Conservation (phyloP, 1,140 invertebrate species). For the Sitobion miscanthi region DNA sequence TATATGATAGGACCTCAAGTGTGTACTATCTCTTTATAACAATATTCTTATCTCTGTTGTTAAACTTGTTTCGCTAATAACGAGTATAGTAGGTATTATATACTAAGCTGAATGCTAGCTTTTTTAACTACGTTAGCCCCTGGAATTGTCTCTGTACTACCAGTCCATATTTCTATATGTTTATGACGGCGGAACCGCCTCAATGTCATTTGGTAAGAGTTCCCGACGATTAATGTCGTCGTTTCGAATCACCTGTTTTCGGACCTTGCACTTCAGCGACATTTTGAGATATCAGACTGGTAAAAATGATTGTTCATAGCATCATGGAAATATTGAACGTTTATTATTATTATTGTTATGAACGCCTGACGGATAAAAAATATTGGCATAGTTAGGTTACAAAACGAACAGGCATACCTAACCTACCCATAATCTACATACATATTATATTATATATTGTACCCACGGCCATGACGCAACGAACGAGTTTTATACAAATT, state of each 20-base stretch:
- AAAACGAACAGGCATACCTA: background rate
- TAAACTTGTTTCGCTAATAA: too few relatives aligned
- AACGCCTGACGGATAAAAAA: background rate
- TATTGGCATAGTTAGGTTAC: background rate
- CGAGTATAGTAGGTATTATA: too few relatives aligned
- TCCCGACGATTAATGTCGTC: background rate
- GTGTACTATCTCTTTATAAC: too few relatives aligned
- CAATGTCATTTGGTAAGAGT: background rate
- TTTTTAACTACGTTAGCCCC: too few relatives aligned
- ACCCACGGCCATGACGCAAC: background rate
- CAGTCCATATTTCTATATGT: background rate
- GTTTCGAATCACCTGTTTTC: background rate
- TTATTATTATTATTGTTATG: background rate
- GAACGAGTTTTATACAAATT: background rate
- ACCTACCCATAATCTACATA: background rate
- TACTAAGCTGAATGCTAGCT: too few relatives aligned
- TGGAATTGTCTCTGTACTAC: too few relatives aligned
- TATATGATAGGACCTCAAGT: too few relatives aligned
- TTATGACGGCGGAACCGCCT: background rate
- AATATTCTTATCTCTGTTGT: too few relatives aligned
- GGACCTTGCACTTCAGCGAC: background rate
- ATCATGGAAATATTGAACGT: background rate
- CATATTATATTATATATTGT: background rate
- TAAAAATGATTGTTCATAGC: background rate
- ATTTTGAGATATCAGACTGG: background rate